Evolutionary conservation across 1,140 invertebrate genomes (phyloP), one percentile per base, ranked within the genome.

Genomic region (Radopholus similis): DNA sequence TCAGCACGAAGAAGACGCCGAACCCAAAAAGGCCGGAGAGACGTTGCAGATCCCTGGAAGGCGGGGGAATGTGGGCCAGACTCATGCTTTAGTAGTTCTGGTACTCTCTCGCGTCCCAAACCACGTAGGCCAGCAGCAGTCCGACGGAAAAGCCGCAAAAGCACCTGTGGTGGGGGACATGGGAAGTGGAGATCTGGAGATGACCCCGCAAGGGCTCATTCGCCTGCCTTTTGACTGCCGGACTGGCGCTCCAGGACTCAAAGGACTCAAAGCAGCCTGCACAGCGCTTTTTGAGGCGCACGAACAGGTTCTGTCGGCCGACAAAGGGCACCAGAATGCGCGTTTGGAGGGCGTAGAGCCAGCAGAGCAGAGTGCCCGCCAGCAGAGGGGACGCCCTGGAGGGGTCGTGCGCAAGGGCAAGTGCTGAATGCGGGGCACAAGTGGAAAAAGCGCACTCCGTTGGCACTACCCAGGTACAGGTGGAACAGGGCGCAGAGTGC

Each of bases 31-130:
- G 66, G 13, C 83, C 83, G 18, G 73, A 69, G 6, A 84, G 83
- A 72, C 90, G 85, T 28, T 86, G 79, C 0, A 86, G 84, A 0
- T 88, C 83, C 1, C 87, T 83, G 4, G 68, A 72, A 0, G 3
- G 35, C 8, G 9, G 23, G n/a, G 26, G n/a, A n/a, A n/a, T n/a
- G n/a, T n/a, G n/a, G n/a, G n/a, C n/a, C n/a, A n/a, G n/a, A n/a
- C n/a, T n/a, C n/a, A n/a, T n/a, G 30, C 9, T 51, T 26, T 26
- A n/a, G n/a, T n/a, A n/a, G 11, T 18, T 51, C 9, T 26, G 11
- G 9, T 21, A 51, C 47, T 51, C 23, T 51, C 47, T 1, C 6
- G 47, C 30, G 47, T 51, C 47, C 47, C 47, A 51, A 51, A 51
- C 47, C 23, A 51, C n/a, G 21, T 26, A 51, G 8, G 30, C 23